Evolutionary conservation across 1,140 invertebrate genomes (phyloP).

Genomic region (Pollicipes pollicipes): DNA sequence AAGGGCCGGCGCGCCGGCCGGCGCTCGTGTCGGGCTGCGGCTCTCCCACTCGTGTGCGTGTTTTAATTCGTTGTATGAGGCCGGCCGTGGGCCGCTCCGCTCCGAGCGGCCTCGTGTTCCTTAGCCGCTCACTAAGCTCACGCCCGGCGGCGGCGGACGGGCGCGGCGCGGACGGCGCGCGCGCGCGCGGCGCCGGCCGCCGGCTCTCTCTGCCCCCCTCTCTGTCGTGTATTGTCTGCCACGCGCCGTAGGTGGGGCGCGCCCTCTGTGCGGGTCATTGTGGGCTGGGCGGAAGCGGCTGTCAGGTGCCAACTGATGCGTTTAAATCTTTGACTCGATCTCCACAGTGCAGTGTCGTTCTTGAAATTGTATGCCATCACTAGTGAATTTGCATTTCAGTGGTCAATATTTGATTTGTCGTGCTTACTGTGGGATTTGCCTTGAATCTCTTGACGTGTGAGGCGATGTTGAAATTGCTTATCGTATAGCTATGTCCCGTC

Average conservation of each 20-base stretch:
- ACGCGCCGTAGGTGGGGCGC: too few species aligned
- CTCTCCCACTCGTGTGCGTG: background rate
- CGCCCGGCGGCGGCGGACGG: too few species aligned
- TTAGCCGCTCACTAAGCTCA: background rate
- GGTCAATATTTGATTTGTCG: background rate
- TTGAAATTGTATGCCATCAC: constrained; percentile 2
- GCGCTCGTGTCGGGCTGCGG: too few species aligned
- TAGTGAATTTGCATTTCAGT: background rate
- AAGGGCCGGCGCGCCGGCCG: too few species aligned
- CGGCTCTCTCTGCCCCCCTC: background rate
- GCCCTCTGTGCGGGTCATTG: background rate
- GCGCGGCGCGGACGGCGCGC: too few species aligned
- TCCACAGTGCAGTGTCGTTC: background rate
- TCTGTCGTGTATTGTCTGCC: background rate
- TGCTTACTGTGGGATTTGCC: background rate
- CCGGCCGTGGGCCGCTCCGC: background rate
- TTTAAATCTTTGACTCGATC: constrained; percentile 2
- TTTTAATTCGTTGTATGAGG: background rate
- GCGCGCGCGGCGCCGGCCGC: too few species aligned
- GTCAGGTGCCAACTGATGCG: background rate
- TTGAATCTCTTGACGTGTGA: background rate
- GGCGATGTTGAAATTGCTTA: background rate
- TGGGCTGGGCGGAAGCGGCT: background rate
- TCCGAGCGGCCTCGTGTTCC: background rate
- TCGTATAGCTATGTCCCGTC: background rate